phyloP scores from a whole-genome alignment of 2,113 vertebrate species.

The Nannospalax galili region DNA sequence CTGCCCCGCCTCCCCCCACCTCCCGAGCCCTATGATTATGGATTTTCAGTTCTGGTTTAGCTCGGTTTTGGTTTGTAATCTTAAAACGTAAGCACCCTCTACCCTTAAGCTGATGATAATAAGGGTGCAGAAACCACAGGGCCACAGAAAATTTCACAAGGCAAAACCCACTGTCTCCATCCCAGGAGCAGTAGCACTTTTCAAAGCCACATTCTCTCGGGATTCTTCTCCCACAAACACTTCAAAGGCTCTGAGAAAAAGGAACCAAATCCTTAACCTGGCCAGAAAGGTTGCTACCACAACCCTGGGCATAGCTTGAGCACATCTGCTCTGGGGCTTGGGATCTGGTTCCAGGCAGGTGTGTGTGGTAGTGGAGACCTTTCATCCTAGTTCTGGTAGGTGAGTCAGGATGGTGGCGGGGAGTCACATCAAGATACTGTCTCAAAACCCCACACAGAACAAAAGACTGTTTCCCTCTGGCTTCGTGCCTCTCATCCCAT shows the following conservation, averaged over 20 bases:
- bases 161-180: background rate
- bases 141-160: background rate
- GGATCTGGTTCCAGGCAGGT: background rate
- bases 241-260: constrained; percentile 2
- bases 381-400: background rate
- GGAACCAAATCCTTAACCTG: background rate
- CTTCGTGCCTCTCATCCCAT: background rate
- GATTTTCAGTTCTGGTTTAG: background rate
- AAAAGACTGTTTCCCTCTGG: background rate
- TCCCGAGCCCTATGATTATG: background rate
- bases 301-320: background rate
- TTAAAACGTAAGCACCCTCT: background rate
- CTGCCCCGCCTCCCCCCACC: too few species aligned
- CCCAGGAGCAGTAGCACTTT: background rate
- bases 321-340: background rate
- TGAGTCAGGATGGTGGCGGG: background rate
- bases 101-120: background rate
- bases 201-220: background rate
- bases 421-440: background rate
- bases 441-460: background rate
- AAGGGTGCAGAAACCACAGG: background rate
- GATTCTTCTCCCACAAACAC: background rate
- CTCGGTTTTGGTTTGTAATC: constrained; percentile 22
- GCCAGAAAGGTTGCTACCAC: background rate
- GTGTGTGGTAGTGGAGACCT: background rate